Base-by-base conservation (phyloP, 2,113 vertebrate genomes). In the Recurvirostra avosetta region DNA sequence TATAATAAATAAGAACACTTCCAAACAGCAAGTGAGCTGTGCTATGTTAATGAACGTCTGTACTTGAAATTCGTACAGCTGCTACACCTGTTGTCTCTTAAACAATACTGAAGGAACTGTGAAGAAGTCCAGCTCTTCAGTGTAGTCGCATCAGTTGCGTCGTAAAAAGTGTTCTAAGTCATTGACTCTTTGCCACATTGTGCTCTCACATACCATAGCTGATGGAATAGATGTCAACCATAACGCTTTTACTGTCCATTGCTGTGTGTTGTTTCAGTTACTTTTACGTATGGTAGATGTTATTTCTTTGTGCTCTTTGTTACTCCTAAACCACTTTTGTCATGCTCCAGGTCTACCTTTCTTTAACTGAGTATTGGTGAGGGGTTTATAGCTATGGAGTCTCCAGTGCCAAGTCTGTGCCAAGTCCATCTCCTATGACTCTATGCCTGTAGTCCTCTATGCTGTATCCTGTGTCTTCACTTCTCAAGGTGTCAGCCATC, bases 211-310 rank as follows among this genome's bases (percentile, higher is more conserved):
- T 50, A n/a, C 3, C 3, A 5, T 25, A 55, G 29, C 66, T 86
- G 52, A 25, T 36, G 34, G 12, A 70, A 18, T 1, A 38, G 56
- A 6, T 68, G 58, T 67, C 62, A 82, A 41, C 78, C 19, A 8
- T 8, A n/a, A 8, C 0, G 0, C 53, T 88, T 40, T 36, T 25
- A 5, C 18, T 49, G 59, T 27, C 30, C 11, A 1, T 8, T 52
- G 15, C 36, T 75, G 4, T 26, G 21, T 52, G 26, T 2, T 67
- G 15, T 52, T 70, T 61, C 59, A 34, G 3, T 30, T 75, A n/a
- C 36, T 78, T 21, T 40, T 61, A 13, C 7, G 1, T 20, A 2
- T 4, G 15, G 18, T 41, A 50, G 32, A 59, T n/a, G 17, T 5
- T 62, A 12, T 13, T 30, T 68, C 29, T 18, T 25, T 53, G 12